Evolutionary conservation across 1,140 invertebrate genomes (phyloP), one percentile per base, ranked within the genome.

Genomic region (Aradophagus sp.): DNA sequence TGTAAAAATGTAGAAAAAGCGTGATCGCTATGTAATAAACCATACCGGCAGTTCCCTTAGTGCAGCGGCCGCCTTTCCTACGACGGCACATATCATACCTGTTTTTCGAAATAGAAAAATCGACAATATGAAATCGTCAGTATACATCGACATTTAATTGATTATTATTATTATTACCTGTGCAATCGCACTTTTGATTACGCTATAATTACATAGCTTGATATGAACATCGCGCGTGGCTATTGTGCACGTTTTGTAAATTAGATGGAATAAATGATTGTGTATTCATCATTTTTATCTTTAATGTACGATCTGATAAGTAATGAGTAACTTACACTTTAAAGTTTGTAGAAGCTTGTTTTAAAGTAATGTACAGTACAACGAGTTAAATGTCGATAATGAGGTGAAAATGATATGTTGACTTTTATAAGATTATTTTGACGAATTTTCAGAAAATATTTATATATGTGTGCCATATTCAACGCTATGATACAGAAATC

Each of bases 21-120:
- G 77, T 83, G 75, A 83, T 84, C 81, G 73, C 78, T 81, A 80
- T 84, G 56, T 84, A 84, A 82, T 81, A 82, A 83, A 85, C 79
- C 84, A 90, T 96, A 97, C 95, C 95, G 89, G 95, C 95, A 87
- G 95, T 97, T 91, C 95, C 94, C 90, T 95, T 95, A 86, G 94
- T 96, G 89, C 95, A 97, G 88, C 93, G 92, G 85, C 94, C 94
- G 87, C 93, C 94, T 90, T 95, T 96, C 86, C 94, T 90, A 87
- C 94, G 91, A 83, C 94, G 92, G 90, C 95, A 96, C 93, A 96
- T 95, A 91, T 96, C 95, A 89, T 95, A 96, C 92, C 95, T 97
- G 93, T 88, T 86, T 82, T 77, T 80, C 73, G 81, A 75, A 80
- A 85, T 84, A 83, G 71, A 83, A 84, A 84, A 84, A 82, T 85